phyloP scores from a whole-genome alignment of 2,797 vertebrate genomes.

The Sus cebifrons region DNA sequence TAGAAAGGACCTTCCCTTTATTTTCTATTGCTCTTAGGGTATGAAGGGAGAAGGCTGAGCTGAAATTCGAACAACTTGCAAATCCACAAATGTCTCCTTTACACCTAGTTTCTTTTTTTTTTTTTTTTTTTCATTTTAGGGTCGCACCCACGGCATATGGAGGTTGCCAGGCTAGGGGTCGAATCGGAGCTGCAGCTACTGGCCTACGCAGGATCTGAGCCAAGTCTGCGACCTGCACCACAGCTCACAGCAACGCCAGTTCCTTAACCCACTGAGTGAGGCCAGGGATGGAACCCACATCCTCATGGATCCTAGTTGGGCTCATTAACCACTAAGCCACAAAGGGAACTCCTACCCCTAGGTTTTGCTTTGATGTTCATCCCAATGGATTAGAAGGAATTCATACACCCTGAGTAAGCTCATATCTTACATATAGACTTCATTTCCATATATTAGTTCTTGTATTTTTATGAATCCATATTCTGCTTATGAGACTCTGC shows the following conservation, averaged over 20 bases:
- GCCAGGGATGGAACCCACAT: too few species aligned
- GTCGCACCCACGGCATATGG: too few species aligned
- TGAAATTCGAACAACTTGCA: background rate
- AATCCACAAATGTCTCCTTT: constrained; percentile 13
- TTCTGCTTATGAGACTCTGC: background rate
- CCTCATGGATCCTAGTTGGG: too few species aligned
- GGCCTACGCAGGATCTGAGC: too few species aligned
- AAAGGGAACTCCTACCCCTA: background rate
- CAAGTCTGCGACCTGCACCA: too few species aligned
- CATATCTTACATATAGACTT: background rate
- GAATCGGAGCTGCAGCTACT: too few species aligned
- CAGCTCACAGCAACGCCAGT: too few species aligned
- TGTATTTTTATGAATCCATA: background rate
- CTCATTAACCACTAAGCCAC: too few species aligned
- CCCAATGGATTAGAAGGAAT: background rate
- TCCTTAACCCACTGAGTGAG: too few species aligned
- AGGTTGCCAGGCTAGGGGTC: too few species aligned
- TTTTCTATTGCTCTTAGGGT: background rate
- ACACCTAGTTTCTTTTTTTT: background rate
- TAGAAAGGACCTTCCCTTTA: background rate
- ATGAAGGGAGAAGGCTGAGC: background rate
- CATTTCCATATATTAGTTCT: background rate
- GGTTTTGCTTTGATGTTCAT: background rate
- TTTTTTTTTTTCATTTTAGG: too few species aligned
- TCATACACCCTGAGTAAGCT: background rate